Evolutionary conservation across 2,113 vertebrate species (phyloP).

Genomic region (Struthidea cinerea): DNA sequence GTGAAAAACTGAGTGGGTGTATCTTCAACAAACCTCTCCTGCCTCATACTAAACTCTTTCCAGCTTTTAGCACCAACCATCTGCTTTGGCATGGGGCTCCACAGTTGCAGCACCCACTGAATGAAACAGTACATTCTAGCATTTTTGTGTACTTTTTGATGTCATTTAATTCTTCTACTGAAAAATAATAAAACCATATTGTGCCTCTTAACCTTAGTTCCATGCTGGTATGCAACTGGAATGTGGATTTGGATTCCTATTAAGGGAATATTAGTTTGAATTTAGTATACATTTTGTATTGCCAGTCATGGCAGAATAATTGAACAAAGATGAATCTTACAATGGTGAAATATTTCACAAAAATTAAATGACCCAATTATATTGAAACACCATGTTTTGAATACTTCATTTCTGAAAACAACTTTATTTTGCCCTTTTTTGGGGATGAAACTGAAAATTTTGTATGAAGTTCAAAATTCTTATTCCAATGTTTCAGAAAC

Average conservation of each 20-base stretch:
- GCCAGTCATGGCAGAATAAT: neutral
- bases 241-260: neutral
- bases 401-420: neutral
- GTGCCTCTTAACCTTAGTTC: neutral
- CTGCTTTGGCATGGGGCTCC: neutral
- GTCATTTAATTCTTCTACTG: neutral
- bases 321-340: neutral
- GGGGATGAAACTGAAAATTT: neutral
- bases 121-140: neutral
- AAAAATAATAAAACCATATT: neutral
- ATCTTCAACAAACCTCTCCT: neutral
- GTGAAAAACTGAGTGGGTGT: neutral
- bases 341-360: neutral
- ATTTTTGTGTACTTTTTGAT: neutral
- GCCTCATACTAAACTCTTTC: neutral
- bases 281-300: neutral
- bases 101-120: neutral
- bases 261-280: neutral
- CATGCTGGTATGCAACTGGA: neutral
- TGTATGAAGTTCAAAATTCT: accelerated
- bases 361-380: neutral
- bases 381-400: neutral
- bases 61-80: neutral
- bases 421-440: neutral
- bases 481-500: neutral